These are phyloP conservation scores for Dasyprocta punctata DNA, from an alignment of 2,113 vertebrate genomes.

Conservation along the genomic window DNA sequence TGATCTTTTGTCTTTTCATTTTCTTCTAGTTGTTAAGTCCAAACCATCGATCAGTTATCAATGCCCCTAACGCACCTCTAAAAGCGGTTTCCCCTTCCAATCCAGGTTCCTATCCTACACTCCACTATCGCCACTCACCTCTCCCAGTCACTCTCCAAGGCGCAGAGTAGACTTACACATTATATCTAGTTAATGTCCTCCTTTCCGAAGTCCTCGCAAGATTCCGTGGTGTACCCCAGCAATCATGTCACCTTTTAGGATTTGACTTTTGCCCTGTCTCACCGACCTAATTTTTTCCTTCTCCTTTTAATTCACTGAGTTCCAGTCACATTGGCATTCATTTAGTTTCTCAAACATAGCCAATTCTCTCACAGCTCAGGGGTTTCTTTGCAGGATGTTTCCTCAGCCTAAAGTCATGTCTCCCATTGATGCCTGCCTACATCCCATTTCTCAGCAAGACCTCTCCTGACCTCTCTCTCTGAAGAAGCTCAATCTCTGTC, in stretches of 20 bases:
- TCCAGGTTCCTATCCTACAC: neutral
- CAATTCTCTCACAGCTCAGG: neutral
- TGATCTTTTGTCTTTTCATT: neutral
- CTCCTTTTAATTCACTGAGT: neutral
- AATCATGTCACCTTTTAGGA: accelerated
- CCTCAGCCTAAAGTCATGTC: neutral
- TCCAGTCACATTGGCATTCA: neutral
- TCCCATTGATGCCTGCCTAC: neutral
- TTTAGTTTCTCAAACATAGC: neutral
- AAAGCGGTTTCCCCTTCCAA: neutral
- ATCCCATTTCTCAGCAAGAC: neutral
- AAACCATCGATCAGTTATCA: neutral
- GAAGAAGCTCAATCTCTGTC: neutral
- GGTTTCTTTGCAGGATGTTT: neutral
- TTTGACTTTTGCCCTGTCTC: neutral
- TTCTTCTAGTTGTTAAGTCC: neutral
- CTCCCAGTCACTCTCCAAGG: neutral
- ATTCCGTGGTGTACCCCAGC: accelerated
- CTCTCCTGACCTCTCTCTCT: neutral
- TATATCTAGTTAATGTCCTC: neutral
- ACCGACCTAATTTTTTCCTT: neutral
- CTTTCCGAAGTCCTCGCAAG: neutral
- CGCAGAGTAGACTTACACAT: neutral
- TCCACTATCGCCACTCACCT: accelerated
- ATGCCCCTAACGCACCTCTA: neutral